phyloP scores from a whole-genome alignment of 2,113 vertebrate species.

The Anoura caudifer region DNA sequence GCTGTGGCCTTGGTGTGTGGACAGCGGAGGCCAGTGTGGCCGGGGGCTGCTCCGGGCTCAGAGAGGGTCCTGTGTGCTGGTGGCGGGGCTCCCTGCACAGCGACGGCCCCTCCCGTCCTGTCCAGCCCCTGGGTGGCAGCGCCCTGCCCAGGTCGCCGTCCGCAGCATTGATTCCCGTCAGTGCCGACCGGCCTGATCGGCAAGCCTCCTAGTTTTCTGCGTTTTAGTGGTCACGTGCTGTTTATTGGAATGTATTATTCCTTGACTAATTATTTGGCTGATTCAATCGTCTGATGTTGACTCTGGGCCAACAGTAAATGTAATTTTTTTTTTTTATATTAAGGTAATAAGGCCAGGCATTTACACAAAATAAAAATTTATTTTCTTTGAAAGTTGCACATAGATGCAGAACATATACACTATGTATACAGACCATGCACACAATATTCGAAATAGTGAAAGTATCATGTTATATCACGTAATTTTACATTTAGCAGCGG shows the following conservation, averaged over 20 bases:
- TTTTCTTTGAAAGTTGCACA: neutral
- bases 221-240: neutral
- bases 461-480: fast-evolving
- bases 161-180: constrained; percentile 47
- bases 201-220: neutral
- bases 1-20: neutral
- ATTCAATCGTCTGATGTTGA: neutral
- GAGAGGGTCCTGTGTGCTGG: fast-evolving
- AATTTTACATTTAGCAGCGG: neutral
- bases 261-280: constrained; percentile 42
- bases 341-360: neutral
- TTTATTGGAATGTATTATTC: constrained; percentile 55
- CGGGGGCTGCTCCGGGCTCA: too few relatives aligned
- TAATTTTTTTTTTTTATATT: neutral
- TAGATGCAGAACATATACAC: neutral
- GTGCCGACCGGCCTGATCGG: neutral
- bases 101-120: fast-evolving
- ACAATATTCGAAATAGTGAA: fast-evolving
- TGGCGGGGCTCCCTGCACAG: fast-evolving
- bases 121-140: neutral
- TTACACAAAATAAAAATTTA: neutral
- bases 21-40: fast-evolving
- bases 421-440: neutral
- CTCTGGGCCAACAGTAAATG: neutral
- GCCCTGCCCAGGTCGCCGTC: neutral